Evolutionary conservation across 2,797 vertebrate genomes (phyloP).

Genomic region (Hyperoplus immaculatus): DNA sequence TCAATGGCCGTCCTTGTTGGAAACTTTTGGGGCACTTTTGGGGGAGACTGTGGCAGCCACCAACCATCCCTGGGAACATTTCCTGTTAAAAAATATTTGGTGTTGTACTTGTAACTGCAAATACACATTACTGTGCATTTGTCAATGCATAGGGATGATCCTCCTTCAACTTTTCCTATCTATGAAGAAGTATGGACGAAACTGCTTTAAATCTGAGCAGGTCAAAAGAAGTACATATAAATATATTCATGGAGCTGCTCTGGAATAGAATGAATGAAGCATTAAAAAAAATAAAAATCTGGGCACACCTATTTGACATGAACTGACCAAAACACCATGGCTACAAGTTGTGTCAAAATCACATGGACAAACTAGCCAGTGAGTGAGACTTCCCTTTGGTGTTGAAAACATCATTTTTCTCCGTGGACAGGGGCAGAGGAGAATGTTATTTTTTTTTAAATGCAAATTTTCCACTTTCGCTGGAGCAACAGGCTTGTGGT

Average conservation of each 20-base stretch:
- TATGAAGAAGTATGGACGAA: too few relatives aligned
- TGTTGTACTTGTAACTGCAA: background rate
- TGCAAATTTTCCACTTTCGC: constrained; percentile 42
- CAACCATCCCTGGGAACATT: background rate
- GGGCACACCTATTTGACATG: constrained; percentile 3
- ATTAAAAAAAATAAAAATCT: constrained; percentile 23
- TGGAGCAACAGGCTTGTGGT: constrained; percentile 45
- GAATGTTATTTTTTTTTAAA: constrained; percentile 27
- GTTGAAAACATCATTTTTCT: constrained; percentile 21
- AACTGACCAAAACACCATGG: constrained; percentile 4
- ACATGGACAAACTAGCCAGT: background rate
- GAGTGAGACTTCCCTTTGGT: background rate
- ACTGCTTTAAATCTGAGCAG: too few relatives aligned
- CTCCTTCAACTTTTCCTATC: too few relatives aligned
- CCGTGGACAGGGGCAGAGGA: background rate
- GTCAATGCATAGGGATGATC: background rate
- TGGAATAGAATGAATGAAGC: constrained; percentile 48
- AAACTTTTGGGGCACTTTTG: constrained; percentile 7
- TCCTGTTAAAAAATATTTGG: background rate
- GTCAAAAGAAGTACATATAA: too few relatives aligned
- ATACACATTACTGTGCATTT: background rate
- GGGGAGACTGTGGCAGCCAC: constrained; percentile 2
- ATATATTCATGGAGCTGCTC: background rate
- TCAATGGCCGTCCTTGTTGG: constrained; percentile 40
- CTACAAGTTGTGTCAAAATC: constrained; percentile 48